A percentile compares a stretch with the other conserved stretches of the same genome.
Evolutionary conservation across 2,888 invertebrate species (phyloP).

Genomic region (Ectemnius continuus): DNA sequence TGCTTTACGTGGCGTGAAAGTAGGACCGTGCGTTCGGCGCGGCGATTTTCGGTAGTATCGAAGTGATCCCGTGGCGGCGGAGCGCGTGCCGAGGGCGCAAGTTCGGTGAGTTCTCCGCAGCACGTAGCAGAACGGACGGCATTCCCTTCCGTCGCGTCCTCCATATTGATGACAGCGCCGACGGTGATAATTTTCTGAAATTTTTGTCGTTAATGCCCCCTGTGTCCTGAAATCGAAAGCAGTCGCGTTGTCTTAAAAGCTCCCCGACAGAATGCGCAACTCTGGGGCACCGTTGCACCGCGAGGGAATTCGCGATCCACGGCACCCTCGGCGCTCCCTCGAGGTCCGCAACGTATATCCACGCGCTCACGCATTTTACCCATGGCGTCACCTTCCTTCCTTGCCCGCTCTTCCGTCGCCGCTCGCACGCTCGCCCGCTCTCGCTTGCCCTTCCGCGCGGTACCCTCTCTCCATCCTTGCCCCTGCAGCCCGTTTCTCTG

Average conservation of each 20-base stretch:
- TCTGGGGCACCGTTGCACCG: conserved; percentile 60
- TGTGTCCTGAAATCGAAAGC: conserved; percentile 79
- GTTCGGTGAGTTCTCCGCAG: conserved; percentile 52
- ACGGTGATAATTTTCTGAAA: conserved; percentile 84
- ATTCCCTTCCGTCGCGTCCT: conserved; percentile 71
- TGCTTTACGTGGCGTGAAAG: conserved; percentile 28
- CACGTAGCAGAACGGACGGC: conserved; percentile 59
- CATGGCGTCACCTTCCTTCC: conserved; percentile 56
- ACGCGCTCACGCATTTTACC: conserved; percentile 39
- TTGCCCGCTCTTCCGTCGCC: conserved; percentile 33
- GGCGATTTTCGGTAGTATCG: conserved; percentile 41
- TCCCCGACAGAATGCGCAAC: conserved; percentile 76
- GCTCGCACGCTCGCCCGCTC: conserved; percentile 52
- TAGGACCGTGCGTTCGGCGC: conserved; percentile 15
- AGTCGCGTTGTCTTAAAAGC: conserved; percentile 74
- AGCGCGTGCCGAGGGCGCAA: conserved; percentile 29
- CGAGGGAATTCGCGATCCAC: conserved; percentile 47
- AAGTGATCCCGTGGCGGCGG: conserved; percentile 35
- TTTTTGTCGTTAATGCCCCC: conserved; percentile 85
- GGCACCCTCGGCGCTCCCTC: conserved; percentile 33
- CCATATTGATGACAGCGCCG: conserved; percentile 85
- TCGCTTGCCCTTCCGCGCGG: conserved; percentile 42
- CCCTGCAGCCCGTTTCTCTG: background rate
- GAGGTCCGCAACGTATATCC: conserved; percentile 47
- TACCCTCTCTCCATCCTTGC: background rate